These are phyloP conservation scores for Apantesis nais DNA, from an alignment of 2,888 invertebrate genomes.

Conservation along the genomic window DNA sequence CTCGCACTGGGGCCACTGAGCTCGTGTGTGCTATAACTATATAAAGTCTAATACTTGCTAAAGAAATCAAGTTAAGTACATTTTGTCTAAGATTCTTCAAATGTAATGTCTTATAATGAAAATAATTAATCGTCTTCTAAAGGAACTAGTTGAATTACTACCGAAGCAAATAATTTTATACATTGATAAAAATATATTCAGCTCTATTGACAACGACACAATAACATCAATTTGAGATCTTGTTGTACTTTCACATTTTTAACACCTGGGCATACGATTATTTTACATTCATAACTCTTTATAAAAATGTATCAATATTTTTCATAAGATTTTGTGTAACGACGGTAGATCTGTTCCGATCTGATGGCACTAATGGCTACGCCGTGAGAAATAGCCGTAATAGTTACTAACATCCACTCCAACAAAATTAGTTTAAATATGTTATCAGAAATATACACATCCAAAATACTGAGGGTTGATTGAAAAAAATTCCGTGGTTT, in stretches of 20 bases:
- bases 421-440: background rate
- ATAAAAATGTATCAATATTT: conserved; percentile 43
- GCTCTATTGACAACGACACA: conserved; percentile 25
- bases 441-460: background rate
- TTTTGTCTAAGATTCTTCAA: conserved; percentile 21
- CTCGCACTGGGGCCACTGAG: too few species aligned
- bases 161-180: conserved; percentile 37
- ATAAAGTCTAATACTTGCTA: conserved; percentile 34
- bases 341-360: background rate
- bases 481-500: too few species aligned
- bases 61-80: conserved; percentile 28
- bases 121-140: conserved; percentile 11
- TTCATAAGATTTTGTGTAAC: conserved; percentile 1
- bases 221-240: conserved; percentile 59
- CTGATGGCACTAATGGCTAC: background rate
- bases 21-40: background rate
- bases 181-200: conserved; percentile 32
- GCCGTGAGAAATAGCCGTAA: background rate
- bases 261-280: conserved; percentile 39
- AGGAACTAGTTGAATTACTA: conserved; percentile 5
- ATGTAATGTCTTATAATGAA: conserved; percentile 16
- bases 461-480: too few species aligned
- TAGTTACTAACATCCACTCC: background rate
- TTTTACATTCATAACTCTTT: conserved; percentile 41
- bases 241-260: conserved; percentile 59